Evolutionary conservation across 2,888 invertebrate genomes (phyloP), one percentile per base, ranked within the genome.

Genomic region (Phasia obesa): DNA sequence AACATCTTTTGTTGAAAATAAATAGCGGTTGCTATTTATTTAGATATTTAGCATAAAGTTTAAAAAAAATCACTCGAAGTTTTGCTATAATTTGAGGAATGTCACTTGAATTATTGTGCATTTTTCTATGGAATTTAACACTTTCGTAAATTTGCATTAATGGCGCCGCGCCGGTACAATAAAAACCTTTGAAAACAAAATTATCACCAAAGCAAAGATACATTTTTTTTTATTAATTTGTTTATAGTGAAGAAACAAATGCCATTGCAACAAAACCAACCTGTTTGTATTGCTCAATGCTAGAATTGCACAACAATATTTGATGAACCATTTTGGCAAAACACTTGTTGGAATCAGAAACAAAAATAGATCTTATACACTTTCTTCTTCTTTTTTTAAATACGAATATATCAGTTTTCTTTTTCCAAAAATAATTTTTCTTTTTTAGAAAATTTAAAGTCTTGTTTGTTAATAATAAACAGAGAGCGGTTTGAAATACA

Each of bases 211-310:
- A 42, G 38, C 3, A 0, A 42, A 15, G 2, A 42, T 42, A 4
- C 4, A 42, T 42, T 15, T 13, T n/a, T 42, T 13, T 1, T 42
- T 42, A 11, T 35, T 11, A 11, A 11, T 35, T 35, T 35, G 35
- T 42, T 42, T 42, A 2, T 42, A 42, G 0, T 27, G 27, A 27
- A n/a, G n/a, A 11, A 35, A 35, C 9, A 35, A 35, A 11, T 0
- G 2, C 9, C 35, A 35, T 9, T 35, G 4, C 38, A 42, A n/a
- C 15, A 1, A 11, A 11, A 25, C 85, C 49, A 78, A 86, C 86
- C 86, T 85, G 81, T 44, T 81, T 74, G 59, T 81, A 84, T 75
- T 86, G 85, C 13, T 86, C 86, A 11, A 82, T 80, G 65, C 82
- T 85, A 9, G 85, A 85, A 69, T 85, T 86, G 62, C 84, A 84